Evolutionary conservation across 2,888 invertebrate genomes (phyloP).

Genomic region (Hipparchia semele): DNA sequence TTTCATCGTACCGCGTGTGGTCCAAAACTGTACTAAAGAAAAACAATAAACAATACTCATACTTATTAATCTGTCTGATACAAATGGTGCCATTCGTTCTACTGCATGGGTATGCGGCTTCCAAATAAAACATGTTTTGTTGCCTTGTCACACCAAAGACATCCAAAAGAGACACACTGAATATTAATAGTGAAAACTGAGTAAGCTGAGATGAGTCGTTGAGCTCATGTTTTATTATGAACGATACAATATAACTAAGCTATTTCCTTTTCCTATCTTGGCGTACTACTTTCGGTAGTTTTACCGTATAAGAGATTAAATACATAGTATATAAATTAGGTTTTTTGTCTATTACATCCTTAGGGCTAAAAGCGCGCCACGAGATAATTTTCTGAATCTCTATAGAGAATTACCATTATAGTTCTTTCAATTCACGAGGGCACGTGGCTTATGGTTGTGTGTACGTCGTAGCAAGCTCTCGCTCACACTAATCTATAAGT

Average conservation of each 20-base stretch:
- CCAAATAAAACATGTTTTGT: slow-evolving; percentile 26
- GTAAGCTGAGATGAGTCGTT: slow-evolving; percentile 16
- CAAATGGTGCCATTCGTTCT: slow-evolving; percentile 28
- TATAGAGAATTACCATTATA: too few relatives aligned
- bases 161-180: slow-evolving; percentile 25
- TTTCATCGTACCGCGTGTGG: slow-evolving; percentile 15
- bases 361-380: too few relatives aligned
- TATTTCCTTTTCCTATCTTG: too few relatives aligned
- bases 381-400: too few relatives aligned
- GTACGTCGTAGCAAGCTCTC: too few relatives aligned
- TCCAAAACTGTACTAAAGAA: slow-evolving; percentile 1
- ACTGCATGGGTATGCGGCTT: slow-evolving; percentile 15
- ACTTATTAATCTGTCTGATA: slow-evolving; percentile 29
- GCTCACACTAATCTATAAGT: too few relatives aligned
- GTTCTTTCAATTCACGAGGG: too few relatives aligned
- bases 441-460: too few relatives aligned
- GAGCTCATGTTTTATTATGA: slow-evolving; percentile 5
- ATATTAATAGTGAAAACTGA: slow-evolving; percentile 25
- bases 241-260: not conserved
- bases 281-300: too few relatives aligned
- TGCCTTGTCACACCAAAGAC: slow-evolving; percentile 25
- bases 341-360: too few relatives aligned
- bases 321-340: too few relatives aligned
- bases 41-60: slow-evolving; percentile 26
- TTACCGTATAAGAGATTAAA: too few relatives aligned